Base-by-base conservation (phyloP, 2,888 invertebrate genomes). In the Apoderus coryli region DNA sequence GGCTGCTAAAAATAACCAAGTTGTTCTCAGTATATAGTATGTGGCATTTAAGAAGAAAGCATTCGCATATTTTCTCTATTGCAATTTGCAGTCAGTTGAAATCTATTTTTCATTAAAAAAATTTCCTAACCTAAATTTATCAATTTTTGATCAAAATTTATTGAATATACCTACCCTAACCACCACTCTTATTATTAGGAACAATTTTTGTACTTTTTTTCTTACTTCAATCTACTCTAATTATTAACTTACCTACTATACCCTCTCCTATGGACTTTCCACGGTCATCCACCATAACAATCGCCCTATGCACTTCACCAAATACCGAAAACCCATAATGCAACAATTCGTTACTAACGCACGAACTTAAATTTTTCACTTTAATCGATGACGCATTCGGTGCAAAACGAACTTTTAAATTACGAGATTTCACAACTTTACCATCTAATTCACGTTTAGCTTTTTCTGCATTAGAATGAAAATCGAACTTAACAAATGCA, bases 181-280 rank as follows among this genome's bases (percentile, higher is more conserved):
- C n/a, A n/a, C n/a, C n/a, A n/a, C n/a, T n/a, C n/a, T n/a, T n/a
- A n/a, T n/a, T n/a, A n/a, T n/a, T n/a, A n/a, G n/a, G n/a, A n/a
- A n/a, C n/a, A n/a, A n/a, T n/a, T n/a, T n/a, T n/a, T n/a, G n/a
- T n/a, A n/a, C 9, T 16, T 9, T 16, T 7, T 16, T 16, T 16
- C 9, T 9, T 16, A 6, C 19, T 48, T 44, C 6, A 7, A 16
- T 16, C 9, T 16, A 16, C 6, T 9, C 19, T 7, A 7, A 9
- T 16, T 16, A 16, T 16, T 7, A 22, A 35, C 32, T 23, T 25
- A 35, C 37, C 26, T 14, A 98, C 81, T 35, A 95, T 79, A 15
- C 95, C 98, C 59, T 96, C 95, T 3, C 93, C 90, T 12, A 81
- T 76, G 9, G 89, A 76, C 55, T 89, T 86, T 32, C 96, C 96